Percentiles rank a stretch among this genome's conserved stretches.
Conservation (phyloP, 2,888 invertebrate species). For the Dione juno region DNA sequence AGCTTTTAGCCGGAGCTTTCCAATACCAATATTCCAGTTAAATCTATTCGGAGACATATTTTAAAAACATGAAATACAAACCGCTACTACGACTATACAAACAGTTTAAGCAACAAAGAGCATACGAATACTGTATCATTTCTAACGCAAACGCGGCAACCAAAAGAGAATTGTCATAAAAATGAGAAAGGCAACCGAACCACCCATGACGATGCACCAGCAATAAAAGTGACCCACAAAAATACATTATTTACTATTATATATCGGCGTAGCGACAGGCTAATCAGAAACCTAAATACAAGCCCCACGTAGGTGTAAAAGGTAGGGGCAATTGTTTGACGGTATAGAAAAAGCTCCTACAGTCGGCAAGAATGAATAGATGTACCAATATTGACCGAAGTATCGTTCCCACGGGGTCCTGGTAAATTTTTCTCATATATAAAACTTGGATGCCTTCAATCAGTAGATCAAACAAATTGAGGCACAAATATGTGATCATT, state of each 20-base stretch:
- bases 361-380: conserved; percentile 70
- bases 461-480: conserved; percentile 73
- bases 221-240: conserved; percentile 80
- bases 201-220: conserved; percentile 75
- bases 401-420: conserved; percentile 79
- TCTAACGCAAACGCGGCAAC: conserved; percentile 46
- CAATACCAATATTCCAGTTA: neutral
- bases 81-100: conserved; percentile 39
- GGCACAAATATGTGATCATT: conserved; percentile 78
- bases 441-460: conserved; percentile 69
- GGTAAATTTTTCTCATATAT: conserved; percentile 72
- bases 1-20: neutral
- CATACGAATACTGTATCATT: conserved; percentile 42
- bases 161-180: conserved; percentile 51
- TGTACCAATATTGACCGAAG: conserved; percentile 74
- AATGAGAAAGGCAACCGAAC: conserved; percentile 55
- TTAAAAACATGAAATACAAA: conserved; percentile 32
- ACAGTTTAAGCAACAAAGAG: conserved; percentile 50
- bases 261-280: conserved; percentile 79
- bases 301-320: conserved; percentile 77
- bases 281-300: conserved; percentile 79
- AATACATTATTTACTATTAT: conserved; percentile 83
- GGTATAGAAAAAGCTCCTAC: conserved; percentile 64
- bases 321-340: conserved; percentile 65
- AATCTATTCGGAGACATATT: conserved; percentile 18